A percentile compares a stretch with the other conserved stretches of the same genome.
phyloP scores from a whole-genome alignment of 2,888 invertebrate species.

The Taphrorychus bicolor region DNA sequence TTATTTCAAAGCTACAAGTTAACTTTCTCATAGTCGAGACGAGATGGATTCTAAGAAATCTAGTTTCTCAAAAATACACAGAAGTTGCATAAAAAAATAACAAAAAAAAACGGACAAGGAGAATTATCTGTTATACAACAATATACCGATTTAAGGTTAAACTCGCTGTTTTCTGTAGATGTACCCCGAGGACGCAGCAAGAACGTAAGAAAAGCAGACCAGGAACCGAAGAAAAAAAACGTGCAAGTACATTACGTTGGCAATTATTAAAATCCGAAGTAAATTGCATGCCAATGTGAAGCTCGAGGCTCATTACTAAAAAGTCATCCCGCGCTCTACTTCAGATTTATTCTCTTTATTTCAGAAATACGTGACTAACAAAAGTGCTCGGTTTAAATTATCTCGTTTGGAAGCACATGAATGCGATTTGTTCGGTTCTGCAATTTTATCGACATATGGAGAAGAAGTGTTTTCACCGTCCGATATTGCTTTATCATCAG shows the following conservation, averaged over 20 bases:
- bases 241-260: conserved; percentile 24
- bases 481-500: conserved; percentile 6
- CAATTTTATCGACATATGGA: conserved; percentile 26
- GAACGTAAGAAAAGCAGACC: conserved; percentile 7
- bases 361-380: conserved; percentile 37
- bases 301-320: conserved; percentile 37
- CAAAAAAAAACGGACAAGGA: background rate
- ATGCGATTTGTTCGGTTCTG: conserved; percentile 21
- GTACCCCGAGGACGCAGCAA: conserved; percentile 1
- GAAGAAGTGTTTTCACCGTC: conserved; percentile 16
- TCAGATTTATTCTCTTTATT: conserved; percentile 36
- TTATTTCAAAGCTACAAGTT: too few species aligned
- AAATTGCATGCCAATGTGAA: conserved; percentile 37
- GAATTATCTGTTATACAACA: background rate
- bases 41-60: too few species aligned
- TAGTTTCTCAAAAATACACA: too few species aligned
- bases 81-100: background rate
- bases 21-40: too few species aligned
- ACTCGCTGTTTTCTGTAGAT: background rate
- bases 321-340: conserved; percentile 34
- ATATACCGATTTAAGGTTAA: background rate
- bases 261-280: conserved; percentile 32
- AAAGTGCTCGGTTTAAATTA: conserved; percentile 31
- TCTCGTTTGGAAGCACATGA: conserved; percentile 30
- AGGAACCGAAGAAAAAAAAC: conserved; percentile 12